phyloP scores from a whole-genome alignment of 2,888 invertebrate species.

The Harpagoxenus sublaevis region DNA sequence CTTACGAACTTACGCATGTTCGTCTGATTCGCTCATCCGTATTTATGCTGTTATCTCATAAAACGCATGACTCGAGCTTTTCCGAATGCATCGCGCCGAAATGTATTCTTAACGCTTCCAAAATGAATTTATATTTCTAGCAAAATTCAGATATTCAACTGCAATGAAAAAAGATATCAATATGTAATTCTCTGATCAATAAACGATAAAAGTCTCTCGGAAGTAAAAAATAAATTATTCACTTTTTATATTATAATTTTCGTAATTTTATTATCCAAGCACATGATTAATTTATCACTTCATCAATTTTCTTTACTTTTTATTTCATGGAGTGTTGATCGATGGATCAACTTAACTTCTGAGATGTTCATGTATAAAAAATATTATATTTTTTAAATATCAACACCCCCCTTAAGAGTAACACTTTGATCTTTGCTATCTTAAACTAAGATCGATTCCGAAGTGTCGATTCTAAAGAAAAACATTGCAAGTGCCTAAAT shows the following conservation, averaged over 20 bases:
- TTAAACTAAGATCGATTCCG: background rate
- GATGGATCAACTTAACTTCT: background rate
- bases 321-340: background rate
- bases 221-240: background rate
- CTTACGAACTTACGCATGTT: slow-evolving; percentile 3
- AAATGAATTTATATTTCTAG: background rate
- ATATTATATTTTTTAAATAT: background rate
- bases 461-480: background rate
- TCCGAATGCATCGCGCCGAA: background rate
- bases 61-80: background rate
- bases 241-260: background rate
- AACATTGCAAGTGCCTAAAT: slow-evolving; percentile 8
- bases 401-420: background rate
- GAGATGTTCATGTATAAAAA: background rate
- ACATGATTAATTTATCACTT: background rate
- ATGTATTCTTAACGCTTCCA: background rate
- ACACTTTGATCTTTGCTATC: background rate
- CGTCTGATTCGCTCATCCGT: slow-evolving; percentile 31
- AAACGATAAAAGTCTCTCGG: background rate
- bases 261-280: background rate
- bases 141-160: background rate
- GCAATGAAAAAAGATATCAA: background rate
- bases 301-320: background rate
- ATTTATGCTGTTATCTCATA: slow-evolving; percentile 6
- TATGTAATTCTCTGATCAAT: background rate